Base-by-base conservation (phyloP, 2,113 vertebrate species). In the Uria lomvia region DNA sequence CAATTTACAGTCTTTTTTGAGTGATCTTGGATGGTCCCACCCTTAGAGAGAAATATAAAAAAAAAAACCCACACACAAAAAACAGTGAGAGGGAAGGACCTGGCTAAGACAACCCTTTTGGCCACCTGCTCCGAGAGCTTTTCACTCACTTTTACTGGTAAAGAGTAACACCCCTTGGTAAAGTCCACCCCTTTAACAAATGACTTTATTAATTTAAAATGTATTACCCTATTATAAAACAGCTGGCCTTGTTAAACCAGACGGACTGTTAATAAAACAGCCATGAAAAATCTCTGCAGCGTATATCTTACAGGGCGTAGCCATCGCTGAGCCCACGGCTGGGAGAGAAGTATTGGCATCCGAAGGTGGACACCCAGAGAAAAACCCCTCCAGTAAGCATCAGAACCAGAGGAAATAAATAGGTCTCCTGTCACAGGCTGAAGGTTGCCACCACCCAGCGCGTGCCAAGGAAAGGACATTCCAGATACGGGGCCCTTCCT, bases 391-490 rank as follows among this genome's bases (percentile, higher is more conserved):
- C 13, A 60, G 76, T 60, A 87, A 82, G 60, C 24, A 47, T 23
- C 65, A 73, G 91, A 85, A 95, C 53, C 47, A 77, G 92, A 90
- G 38, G 34, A 91, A 85, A 94, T 72, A 96, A 95, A 91, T 12
- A 92, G 60, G 66, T 95, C 80, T 87, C 73, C 58, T 50, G 74
- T 96, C 89, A 94, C 84, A 91, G 86, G 91, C 97, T 85, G 49
- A 87, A 82, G 62, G 74, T 66, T 95, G 89, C 84, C 86, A 96
- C 79, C 70, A 73, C 66, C 74, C 86, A 76, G 70, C 2, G 2
- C 74, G 88, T 78, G 89, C 95, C 95, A 95, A 90, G 66, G 50
- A 95, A 96, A 95, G 70, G 81, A 92, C 77, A 90, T 94, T 95
- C 89, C 89, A 97, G 89, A 86, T 82, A 81, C 0, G 0, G 16